Base-by-base conservation (phyloP, 2,797 vertebrate genomes). In the Hoplostethus atlanticus region DNA sequence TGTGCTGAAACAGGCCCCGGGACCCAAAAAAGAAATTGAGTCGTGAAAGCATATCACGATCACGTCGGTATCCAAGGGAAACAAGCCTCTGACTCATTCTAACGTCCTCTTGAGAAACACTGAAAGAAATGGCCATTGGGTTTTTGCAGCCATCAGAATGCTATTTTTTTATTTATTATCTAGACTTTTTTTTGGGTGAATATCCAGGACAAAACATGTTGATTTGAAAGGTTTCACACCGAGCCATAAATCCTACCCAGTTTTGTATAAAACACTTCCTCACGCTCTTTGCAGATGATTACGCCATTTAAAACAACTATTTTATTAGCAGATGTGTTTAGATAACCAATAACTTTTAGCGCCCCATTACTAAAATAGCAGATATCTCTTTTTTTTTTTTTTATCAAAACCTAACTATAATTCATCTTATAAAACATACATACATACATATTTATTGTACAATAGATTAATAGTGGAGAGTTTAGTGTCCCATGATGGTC, bases 81-180 rank as follows among this genome's bases (percentile, higher is more conserved):
- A 80, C 66, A 83, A 61, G 16, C 55, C 64, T 30, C 25, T 60
- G 76, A 80, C 69, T 83, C 60, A 58, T 79, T 74, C 71, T 71
- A 60, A 6, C 57, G 42, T 62, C 55, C 25, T 63, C 0, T 57
- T 62, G 48, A 56, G 40, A 71, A 61, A 34, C 36, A 50, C 7
- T 42, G 21, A 34, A 31, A 50, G 40, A 47, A 48, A 5, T 62
- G 59, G 38, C 53, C 6, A 15, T 5, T 46, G 58, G 50, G 4
- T 5, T 34, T 73, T 13, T 16, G 8, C 34, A 6, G 34, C 3
- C 34, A 5, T 34, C 34, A 3, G 34, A 34, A 10, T 12, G 6
- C 9, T 60, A 44, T 15, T 50, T 10, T 70, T 6, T 34, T 34
- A 34, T 34, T 34, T 4, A 34, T 34, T 34, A 21, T 21, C 21